Percentiles rank a stretch among this genome's conserved stretches.
These are phyloP conservation scores for Phasia obesa DNA, from an alignment of 2,888 invertebrate species.

Conservation along the genomic window DNA sequence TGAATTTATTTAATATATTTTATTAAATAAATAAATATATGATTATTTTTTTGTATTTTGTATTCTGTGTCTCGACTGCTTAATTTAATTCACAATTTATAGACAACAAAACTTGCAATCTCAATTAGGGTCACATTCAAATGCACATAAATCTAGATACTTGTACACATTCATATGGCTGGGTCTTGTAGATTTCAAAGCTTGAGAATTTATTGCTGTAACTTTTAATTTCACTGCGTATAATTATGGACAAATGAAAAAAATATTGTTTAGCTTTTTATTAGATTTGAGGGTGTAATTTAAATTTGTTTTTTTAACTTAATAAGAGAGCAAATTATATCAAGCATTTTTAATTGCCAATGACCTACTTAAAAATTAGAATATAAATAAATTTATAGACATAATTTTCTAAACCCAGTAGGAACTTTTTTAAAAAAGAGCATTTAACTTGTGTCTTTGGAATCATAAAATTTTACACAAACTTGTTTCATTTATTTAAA, in stretches of 20 bases:
- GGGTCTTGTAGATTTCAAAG: slow-evolving; percentile 17
- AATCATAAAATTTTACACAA: not conserved
- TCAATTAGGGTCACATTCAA: slow-evolving; percentile 58
- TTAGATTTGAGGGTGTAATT: slow-evolving; percentile 35
- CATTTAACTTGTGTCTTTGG: no score
- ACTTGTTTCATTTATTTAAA: no score
- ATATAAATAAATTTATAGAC: slow-evolving; percentile 17
- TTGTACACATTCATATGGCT: not conserved
- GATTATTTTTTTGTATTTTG: slow-evolving; percentile 5
- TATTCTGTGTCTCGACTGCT: not conserved
- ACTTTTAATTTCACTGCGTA: slow-evolving; percentile 64
- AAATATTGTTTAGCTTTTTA: slow-evolving; percentile 28
- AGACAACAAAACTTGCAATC: slow-evolving; percentile 46
- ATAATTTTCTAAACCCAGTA: slow-evolving; percentile 7
- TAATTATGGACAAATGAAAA: no score
- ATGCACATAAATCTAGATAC: slow-evolving; percentile 9
- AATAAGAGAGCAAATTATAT: slow-evolving; percentile 22
- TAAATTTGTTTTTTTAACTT: slow-evolving; percentile 36
- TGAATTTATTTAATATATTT: not conserved
- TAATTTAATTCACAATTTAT: slow-evolving; percentile 50
- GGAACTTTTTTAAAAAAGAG: slow-evolving; percentile 2
- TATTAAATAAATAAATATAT: slow-evolving; percentile 27
- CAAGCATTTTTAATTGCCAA: slow-evolving; percentile 57
- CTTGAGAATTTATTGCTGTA: slow-evolving; percentile 36
- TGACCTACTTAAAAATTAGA: slow-evolving; percentile 60